phyloP scores from a whole-genome alignment of 2,113 vertebrate genomes.

The Cottus gobio region DNA sequence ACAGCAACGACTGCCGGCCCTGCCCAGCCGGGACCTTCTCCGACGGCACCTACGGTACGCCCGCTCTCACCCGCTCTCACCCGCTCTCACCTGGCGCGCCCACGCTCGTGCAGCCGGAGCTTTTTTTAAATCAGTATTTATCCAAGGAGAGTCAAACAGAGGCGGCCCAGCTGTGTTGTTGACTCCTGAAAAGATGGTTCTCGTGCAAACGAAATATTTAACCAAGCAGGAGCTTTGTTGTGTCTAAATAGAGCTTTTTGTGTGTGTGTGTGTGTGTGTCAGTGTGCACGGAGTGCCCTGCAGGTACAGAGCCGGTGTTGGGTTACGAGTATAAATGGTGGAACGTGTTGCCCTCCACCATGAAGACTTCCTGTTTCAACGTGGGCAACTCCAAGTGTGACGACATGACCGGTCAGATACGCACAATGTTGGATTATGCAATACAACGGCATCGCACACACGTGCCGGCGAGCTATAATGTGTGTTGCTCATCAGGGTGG shows the following conservation, averaged over 20 bases:
- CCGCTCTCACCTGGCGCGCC: neutral
- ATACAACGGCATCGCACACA: neutral
- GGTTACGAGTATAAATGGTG: constrained; percentile 99
- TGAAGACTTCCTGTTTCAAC: constrained; percentile 98
- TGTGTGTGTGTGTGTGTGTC: neutral
- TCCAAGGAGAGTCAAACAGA: neutral
- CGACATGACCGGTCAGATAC: constrained; percentile 82
- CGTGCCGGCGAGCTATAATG: neutral
- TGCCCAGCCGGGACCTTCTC: constrained; percentile 92
- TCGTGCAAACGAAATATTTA: constrained; percentile 10
- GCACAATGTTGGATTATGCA: too few relatives aligned
- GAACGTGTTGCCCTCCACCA: constrained; percentile 93
- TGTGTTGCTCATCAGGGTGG: constrained; percentile 86
- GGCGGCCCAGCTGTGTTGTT: neutral
- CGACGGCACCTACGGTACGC: constrained; percentile 89
- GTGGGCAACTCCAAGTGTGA: constrained; percentile 97
- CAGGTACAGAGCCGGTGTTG: constrained; percentile 92
- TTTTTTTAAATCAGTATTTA: neutral
- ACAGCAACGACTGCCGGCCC: constrained; percentile 90
- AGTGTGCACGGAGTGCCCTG: constrained; percentile 92
- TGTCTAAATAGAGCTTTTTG: constrained; percentile 14
- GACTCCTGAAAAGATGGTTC: constrained; percentile 5
- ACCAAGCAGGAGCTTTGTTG: neutral
- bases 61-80: constrained; percentile 7
- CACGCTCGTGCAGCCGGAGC: neutral